Conservation (phyloP, 1,140 invertebrate species). For the Leguminivora glycinivorella region DNA sequence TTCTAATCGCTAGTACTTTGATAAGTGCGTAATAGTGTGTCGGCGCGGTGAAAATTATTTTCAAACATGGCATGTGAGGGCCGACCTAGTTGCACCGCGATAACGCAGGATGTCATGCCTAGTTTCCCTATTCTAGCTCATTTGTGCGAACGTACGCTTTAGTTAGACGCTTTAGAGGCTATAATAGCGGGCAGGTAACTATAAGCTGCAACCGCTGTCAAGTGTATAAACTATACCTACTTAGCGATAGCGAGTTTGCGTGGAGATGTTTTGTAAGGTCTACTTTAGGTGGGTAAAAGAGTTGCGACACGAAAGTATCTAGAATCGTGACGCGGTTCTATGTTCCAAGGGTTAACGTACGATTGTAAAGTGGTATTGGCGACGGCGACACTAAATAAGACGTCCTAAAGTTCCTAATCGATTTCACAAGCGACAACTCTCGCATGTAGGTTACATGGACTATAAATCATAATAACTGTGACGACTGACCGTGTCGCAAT, state of each 20-base stretch:
- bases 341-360: background rate
- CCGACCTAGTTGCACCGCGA: constrained; percentile 66
- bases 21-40: constrained; percentile 49
- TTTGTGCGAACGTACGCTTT: background rate
- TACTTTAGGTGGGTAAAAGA: background rate
- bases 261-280: constrained; percentile 7
- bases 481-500: constrained; percentile 37
- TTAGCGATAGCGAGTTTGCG: constrained; percentile 5
- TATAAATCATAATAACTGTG: constrained; percentile 71
- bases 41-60: constrained; percentile 70
- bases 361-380: background rate
- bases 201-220: background rate
- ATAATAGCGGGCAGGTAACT: background rate
- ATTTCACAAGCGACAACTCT: constrained; percentile 51
- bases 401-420: constrained; percentile 50
- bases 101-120: constrained; percentile 66
- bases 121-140: constrained; percentile 52
- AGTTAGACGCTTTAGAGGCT: background rate
- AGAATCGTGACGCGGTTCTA: background rate
- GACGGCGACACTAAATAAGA: background rate
- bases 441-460: constrained; percentile 62
- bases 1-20: constrained; percentile 36
- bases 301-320: background rate
- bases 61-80: constrained; percentile 56
- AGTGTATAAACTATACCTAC: constrained; percentile 10